phyloP scores from a whole-genome alignment of 2,888 invertebrate genomes.

The Gymnosoma rotundatum region DNA sequence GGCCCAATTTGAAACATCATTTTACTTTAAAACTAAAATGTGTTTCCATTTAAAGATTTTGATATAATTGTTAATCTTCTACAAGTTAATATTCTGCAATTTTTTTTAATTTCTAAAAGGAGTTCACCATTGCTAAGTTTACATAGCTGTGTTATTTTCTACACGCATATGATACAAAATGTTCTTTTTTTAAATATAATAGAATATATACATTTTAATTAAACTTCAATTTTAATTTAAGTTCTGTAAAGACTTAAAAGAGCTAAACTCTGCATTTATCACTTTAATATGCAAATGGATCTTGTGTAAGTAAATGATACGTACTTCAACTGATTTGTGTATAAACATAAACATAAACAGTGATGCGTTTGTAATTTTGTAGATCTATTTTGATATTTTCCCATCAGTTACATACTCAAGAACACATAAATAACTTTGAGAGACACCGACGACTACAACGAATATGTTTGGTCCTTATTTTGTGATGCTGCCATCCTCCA shows the following conservation, averaged over 20 bases:
- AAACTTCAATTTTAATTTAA: too few species aligned
- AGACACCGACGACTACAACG: slow-evolving; percentile 11
- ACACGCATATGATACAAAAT: too few species aligned
- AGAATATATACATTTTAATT: too few species aligned
- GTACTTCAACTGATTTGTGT: slow-evolving; percentile 55
- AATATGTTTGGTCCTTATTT: slow-evolving; percentile 28
- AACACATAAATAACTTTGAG: slow-evolving; percentile 46
- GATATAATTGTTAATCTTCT: too few species aligned
- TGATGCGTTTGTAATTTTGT: slow-evolving; percentile 43
- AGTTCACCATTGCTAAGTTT: too few species aligned
- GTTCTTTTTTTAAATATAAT: too few species aligned
- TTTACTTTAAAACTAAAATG: too few species aligned
- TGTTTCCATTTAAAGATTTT: too few species aligned
- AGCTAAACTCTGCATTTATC: slow-evolving; percentile 75
- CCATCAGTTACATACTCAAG: slow-evolving; percentile 39
- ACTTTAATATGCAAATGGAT: slow-evolving; percentile 77
- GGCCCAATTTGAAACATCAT: too few species aligned
- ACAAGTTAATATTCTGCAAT: too few species aligned
- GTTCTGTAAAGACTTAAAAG: neutral
- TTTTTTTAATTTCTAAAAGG: too few species aligned
- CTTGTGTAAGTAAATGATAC: slow-evolving; percentile 71
- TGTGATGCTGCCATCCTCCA: slow-evolving; percentile 14
- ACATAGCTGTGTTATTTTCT: too few species aligned
- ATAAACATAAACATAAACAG: slow-evolving; percentile 28
- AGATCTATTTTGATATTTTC: slow-evolving; percentile 65